Conservation (phyloP, 2,888 invertebrate genomes). For the Gibbula magus region DNA sequence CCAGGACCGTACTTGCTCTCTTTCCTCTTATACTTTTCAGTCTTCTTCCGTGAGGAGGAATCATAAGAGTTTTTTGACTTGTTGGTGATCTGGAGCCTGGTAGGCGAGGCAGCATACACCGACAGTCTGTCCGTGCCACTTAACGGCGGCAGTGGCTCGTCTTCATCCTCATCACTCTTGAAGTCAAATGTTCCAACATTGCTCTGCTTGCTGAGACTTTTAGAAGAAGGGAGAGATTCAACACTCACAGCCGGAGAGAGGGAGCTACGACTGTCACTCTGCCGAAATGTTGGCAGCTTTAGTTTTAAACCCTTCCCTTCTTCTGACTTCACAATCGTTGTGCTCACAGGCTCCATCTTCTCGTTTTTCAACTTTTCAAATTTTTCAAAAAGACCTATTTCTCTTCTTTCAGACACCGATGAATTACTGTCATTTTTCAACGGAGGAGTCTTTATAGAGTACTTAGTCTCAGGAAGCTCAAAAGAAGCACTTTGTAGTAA, state of each 20-base stretch:
- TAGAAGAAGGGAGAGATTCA: constrained; percentile 28
- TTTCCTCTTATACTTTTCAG: constrained; percentile 65
- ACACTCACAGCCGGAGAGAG: constrained; percentile 24
- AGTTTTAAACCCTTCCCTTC: constrained; percentile 43
- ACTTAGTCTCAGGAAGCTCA: constrained; percentile 23
- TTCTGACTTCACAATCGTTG: constrained; percentile 32
- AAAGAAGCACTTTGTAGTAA: constrained; percentile 6
- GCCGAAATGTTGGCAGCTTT: constrained; percentile 46
- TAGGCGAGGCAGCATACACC: constrained; percentile 58
- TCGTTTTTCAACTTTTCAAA: constrained; percentile 36
- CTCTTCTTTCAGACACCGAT: constrained; percentile 21
- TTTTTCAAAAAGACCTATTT: constrained; percentile 45
- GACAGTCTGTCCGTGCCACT: constrained; percentile 36
- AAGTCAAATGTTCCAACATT: constrained; percentile 61
- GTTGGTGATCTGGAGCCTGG: constrained; percentile 59
- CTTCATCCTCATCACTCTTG: constrained; percentile 67
- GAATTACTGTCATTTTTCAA: not conserved
- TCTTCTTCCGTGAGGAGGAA: constrained; percentile 50
- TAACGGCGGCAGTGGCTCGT: constrained; percentile 44
- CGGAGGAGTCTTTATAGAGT: constrained; percentile 7
- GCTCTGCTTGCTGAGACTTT: constrained; percentile 32
- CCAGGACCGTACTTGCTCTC: constrained; percentile 53
- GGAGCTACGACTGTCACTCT: constrained; percentile 44
- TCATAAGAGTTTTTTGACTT: constrained; percentile 56
- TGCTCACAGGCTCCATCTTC: constrained; percentile 31